A percentile compares a stretch with the other conserved stretches of the same genome.
Evolutionary conservation across 2,888 invertebrate genomes (phyloP).

Genomic region (Ametastegia equiseti): DNA sequence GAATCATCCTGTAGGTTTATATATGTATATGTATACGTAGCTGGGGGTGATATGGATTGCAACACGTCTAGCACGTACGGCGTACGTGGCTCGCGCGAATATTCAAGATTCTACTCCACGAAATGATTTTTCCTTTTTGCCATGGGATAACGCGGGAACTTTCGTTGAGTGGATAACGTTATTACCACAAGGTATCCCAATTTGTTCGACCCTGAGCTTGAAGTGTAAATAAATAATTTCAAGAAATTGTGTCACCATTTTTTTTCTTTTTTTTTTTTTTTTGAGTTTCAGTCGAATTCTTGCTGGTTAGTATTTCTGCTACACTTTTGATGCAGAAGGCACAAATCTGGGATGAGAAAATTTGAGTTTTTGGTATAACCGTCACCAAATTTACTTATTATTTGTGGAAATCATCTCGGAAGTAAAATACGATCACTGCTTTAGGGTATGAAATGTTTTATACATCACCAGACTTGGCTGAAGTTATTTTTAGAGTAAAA

Average conservation of each 20-base stretch:
- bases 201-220: background rate
- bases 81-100: slow-evolving; percentile 29
- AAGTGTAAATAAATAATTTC: slow-evolving; percentile 2
- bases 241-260: background rate
- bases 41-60: slow-evolving; percentile 17
- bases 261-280: too few species aligned
- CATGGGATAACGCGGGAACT: too few species aligned
- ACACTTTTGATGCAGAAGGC: too few species aligned
- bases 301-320: too few species aligned
- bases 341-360: too few species aligned
- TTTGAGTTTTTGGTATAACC: too few species aligned
- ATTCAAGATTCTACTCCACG: slow-evolving; percentile 36
- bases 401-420: too few species aligned
- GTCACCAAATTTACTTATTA: too few species aligned
- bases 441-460: too few species aligned
- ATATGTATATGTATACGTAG: background rate
- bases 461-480: background rate
- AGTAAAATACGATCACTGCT: too few species aligned
- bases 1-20: slow-evolving; percentile 4
- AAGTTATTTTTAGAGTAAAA: background rate
- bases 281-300: too few species aligned
- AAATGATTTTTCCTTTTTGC: slow-evolving; percentile 29
- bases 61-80: slow-evolving; percentile 29
- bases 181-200: background rate
- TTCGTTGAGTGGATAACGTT: too few species aligned